Evolutionary conservation across 2,888 invertebrate genomes (phyloP), one percentile per base, ranked within the genome.

Genomic region (Cheiracanthium punctorium): DNA sequence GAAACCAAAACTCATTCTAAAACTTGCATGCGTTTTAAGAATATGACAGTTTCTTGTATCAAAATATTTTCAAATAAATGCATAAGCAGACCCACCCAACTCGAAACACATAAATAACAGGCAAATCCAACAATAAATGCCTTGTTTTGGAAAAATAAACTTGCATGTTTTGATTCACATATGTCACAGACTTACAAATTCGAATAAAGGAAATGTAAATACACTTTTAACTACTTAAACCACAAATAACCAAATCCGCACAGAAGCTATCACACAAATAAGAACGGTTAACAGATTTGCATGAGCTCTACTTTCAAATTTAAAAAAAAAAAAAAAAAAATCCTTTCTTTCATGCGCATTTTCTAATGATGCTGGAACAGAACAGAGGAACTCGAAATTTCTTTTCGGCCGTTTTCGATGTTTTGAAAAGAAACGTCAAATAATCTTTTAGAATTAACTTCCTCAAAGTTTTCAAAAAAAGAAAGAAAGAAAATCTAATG

Each of bases 381-480:
- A 37, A 37, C n/a, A n/a, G 37, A 37, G 12, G 12, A 37, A 48
- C 20, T 58, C 12, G 14, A 8, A 24, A 58, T 7, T 24, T 58
- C 24, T 24, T 24, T 4, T 7, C 4, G 24, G n/a, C n/a, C 65
- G 12, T 81, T 81, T 75, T 75, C 70, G 24, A 20, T 75, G 74
- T 82, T 82, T 82, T 58, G 74, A 32, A 1, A 29, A 76, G 29
- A 77, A 82, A 77, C 64, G 65, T 72, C 65, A 77, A 82, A 72
- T 37, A 37, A 37, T 10, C 41, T 37, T 24, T 17, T n/a, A 30
- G 65, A 33, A 33, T 28, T 65, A 48, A 77, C 82, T 77, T 77
- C 77, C 73, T 82, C 72, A 77, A 77, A 77, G 67, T 67, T 76
- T 70, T 74, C 71, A n/a, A n/a, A n/a, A n/a, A 76, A 30, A 33